Evolutionary conservation across 2,888 invertebrate species (phyloP), one percentile per base, ranked within the genome.

Genomic region (Pherbina coryleti): DNA sequence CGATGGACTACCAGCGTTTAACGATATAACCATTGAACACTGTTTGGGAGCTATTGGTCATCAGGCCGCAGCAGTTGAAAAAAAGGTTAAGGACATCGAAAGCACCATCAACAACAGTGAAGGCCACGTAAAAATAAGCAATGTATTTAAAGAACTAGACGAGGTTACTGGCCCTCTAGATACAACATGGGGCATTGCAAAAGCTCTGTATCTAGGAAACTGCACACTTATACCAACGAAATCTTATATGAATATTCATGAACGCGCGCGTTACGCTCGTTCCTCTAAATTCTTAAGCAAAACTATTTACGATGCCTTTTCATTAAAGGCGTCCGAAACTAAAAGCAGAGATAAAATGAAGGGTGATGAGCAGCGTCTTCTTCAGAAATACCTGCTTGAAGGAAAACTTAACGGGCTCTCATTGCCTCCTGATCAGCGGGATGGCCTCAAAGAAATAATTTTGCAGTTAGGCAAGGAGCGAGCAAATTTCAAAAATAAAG

Each of bases 161-260:
- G 92, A 92, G 83, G 88, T 94, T 1, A 93, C 93, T 49, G 91
- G 92, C 0, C 94, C 95, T 11, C 89, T 98, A 69, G 95, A 96
- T 86, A 92, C 94, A 70, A 96, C 96, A 4, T 97, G 96, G 96
- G 96, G 96, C 11, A 92, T 97, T 83, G 94, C 96, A 0, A 97
- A 97, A 89, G 93, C 95, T 4, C 89, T 98, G 14, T 96, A 95
- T 86, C 90, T 95, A 71, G 95, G 95, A 5, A 95, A 95, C 85
- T 94, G 94, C 84, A 93, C 93, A 0, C 87, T 94, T 14, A 95
- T 97, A 93, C 95, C 96, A 0, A 93, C 94, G 5, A 94, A 94
- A 83, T 93, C 92, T 67, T 97, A 96, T 84, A 90, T 94, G 83
- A 93, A 94, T 84, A 94, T 97, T 81, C 95, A 96, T 84, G 93